Conservation (phyloP, 2,888 invertebrate genomes). For the Syritta pipiens region DNA sequence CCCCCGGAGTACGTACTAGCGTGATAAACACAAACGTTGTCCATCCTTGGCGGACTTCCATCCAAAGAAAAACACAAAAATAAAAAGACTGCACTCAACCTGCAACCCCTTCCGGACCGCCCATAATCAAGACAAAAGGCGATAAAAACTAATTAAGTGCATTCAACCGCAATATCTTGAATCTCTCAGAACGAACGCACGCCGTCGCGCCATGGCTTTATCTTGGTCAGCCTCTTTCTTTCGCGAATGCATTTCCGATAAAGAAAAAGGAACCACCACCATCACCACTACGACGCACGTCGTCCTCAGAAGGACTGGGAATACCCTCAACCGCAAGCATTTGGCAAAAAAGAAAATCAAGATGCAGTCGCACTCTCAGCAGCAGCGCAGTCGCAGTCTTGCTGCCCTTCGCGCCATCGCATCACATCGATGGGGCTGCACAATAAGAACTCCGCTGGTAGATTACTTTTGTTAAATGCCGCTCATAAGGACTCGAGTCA, state of each 20-base stretch:
- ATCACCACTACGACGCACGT: not conserved
- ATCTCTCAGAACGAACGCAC: conserved; percentile 26
- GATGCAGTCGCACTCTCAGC: too few relatives aligned
- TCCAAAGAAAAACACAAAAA: too few relatives aligned
- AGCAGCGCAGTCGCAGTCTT: too few relatives aligned
- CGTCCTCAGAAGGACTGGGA: not conserved
- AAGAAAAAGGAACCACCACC: not conserved
- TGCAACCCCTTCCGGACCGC: too few relatives aligned
- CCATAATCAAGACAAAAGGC: conserved; percentile 23
- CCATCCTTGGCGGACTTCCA: too few relatives aligned
- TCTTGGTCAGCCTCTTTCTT: conserved; percentile 13
- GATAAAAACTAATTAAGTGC: conserved; percentile 46
- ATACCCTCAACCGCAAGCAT: not conserved
- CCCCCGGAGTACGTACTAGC: too few relatives aligned
- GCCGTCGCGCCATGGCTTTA: conserved; percentile 2
- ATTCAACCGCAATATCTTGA: conserved; percentile 21
- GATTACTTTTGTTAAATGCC: conserved; percentile 57
- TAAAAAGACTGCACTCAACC: too few relatives aligned
- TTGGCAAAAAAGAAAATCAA: conserved; percentile 22
- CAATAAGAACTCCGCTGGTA: conserved; percentile 14
- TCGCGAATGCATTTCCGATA: conserved; percentile 41
- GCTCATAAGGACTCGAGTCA: conserved; percentile 40
- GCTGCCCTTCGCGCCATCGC: too few relatives aligned
- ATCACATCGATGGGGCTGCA: not conserved
- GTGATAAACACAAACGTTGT: too few relatives aligned